phyloP scores from a whole-genome alignment of 2,888 invertebrate genomes.

The Girardia tigrina region DNA sequence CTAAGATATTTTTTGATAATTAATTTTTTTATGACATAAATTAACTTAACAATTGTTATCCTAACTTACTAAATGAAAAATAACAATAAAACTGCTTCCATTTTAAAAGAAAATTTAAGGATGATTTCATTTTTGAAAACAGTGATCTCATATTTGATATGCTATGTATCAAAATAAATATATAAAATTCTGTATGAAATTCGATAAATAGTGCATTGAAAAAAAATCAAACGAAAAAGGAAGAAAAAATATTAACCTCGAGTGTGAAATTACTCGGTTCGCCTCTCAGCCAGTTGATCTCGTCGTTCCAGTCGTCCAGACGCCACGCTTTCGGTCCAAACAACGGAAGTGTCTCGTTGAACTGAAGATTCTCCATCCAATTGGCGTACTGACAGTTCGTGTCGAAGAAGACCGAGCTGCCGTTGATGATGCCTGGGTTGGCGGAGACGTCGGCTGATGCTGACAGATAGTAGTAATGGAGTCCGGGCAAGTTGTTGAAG shows the following conservation, averaged over 20 bases:
- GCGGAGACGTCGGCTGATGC: slow-evolving; percentile 84
- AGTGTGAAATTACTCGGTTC: slow-evolving; percentile 88
- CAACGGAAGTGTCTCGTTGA: slow-evolving; percentile 80
- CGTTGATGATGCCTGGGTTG: slow-evolving; percentile 67
- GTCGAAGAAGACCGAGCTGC: slow-evolving; percentile 80
- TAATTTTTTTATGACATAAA: no score
- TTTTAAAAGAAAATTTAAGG: no score
- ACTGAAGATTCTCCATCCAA: slow-evolving; percentile 73
- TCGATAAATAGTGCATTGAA: no score
- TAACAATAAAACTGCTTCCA: no score
- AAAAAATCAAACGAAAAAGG: background rate
- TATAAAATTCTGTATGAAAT: no score
- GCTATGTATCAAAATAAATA: no score
- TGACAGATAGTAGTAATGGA: slow-evolving; percentile 91
- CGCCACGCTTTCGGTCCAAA: slow-evolving; percentile 79
- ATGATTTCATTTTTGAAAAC: no score
- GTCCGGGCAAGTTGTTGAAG: slow-evolving; percentile 71
- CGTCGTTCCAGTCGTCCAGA: slow-evolving; percentile 57
- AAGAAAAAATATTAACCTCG: background rate
- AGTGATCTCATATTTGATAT: no score
- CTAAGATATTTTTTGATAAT: no score
- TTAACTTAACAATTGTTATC: no score
- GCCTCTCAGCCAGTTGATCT: slow-evolving; percentile 71
- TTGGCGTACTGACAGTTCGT: slow-evolving; percentile 84
- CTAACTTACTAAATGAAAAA: no score